Evolutionary conservation across 64 coral and sea anemone genomes (phyloP).

Genomic region (Anthopleura sola): DNA sequence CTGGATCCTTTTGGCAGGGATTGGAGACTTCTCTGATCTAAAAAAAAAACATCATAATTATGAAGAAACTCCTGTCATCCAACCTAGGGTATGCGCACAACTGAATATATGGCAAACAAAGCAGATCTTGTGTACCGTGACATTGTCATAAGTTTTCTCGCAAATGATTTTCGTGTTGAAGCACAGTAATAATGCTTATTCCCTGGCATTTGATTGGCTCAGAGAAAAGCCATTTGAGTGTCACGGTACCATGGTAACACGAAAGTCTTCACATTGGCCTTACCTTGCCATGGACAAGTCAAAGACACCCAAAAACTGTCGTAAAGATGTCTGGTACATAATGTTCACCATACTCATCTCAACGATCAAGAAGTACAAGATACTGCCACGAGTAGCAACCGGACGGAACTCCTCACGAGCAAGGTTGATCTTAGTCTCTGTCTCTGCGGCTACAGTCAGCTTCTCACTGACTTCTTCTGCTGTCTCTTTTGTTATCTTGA

Average conservation of each 20-base stretch:
- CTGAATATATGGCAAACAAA: too few relatives aligned
- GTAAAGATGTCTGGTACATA: constrained; percentile 89
- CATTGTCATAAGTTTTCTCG: too few relatives aligned
- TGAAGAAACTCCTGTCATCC: background rate
- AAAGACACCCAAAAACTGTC: constrained; percentile 83
- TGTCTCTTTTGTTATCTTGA: constrained; percentile 89
- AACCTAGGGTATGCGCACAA: too few relatives aligned
- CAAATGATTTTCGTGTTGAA: too few relatives aligned
- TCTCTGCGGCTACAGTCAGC: constrained; percentile 83
- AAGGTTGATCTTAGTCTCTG: constrained; percentile 86
- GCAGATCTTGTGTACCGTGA: too few relatives aligned
- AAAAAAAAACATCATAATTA: background rate
- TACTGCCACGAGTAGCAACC: constrained; percentile 82
- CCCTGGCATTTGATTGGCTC: too few relatives aligned
- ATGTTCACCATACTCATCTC: constrained; percentile 97
- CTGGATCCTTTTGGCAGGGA: constrained; percentile 92
- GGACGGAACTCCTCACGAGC: constrained; percentile 93
- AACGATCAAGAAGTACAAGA: constrained; percentile 89
- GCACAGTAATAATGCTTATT: too few relatives aligned
- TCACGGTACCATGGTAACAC: too few relatives aligned
- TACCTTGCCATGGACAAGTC: constrained; percentile 92
- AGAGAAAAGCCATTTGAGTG: too few relatives aligned
- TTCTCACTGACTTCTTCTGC: constrained; percentile 96
- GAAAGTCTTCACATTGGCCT: background rate
- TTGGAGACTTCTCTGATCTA: constrained; percentile 95